Evolutionary conservation across 1,140 invertebrate genomes (phyloP).

Genomic region (silkworm (Bombyx mori)): ASM3026992v2 NC_085132.1:4410001-4410500

Average conservation of each 20-base stretch:
- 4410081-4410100: conserved; percentile 15
- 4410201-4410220: conserved; percentile 21
- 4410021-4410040: conserved; percentile 26
- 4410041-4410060: too few species aligned
- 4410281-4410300: conserved; percentile 89
- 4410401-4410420: too few species aligned
- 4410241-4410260: conserved; percentile 88
- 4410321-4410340: conserved; percentile 84
- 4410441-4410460: too few species aligned
- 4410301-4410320: conserved; percentile 82
- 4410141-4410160: conserved; percentile 21
- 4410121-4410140: conserved; percentile 25
- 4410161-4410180: conserved; percentile 24
- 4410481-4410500: too few species aligned
- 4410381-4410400: too few species aligned
- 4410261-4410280: conserved; percentile 89
- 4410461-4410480: too few species aligned
- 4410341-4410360: conserved; percentile 73
- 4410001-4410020: conserved; percentile 33
- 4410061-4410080: not conserved
- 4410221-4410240: conserved; percentile 84
- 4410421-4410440: too few species aligned
- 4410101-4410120: conserved; percentile 38
- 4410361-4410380: too few species aligned
- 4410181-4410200: conserved; percentile 25